phyloP scores from a whole-genome alignment of 2,113 vertebrate species.

The Ammospiza nelsoni region DNA sequence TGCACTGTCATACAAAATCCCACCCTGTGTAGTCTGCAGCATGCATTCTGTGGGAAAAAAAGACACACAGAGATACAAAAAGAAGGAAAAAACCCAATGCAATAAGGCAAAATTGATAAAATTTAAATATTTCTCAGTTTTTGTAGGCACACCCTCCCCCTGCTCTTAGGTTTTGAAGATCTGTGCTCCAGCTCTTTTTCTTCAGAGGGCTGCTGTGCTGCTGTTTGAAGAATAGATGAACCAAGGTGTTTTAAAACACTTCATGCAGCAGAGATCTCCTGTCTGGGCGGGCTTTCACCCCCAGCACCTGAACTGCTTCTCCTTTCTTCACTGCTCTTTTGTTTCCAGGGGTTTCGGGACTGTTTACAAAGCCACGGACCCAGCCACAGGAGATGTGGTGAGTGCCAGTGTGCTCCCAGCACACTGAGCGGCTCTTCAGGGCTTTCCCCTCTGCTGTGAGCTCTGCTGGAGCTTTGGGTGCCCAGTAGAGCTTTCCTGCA shows the following conservation, averaged over 20 bases:
- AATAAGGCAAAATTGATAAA: background rate
- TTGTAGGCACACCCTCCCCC: background rate
- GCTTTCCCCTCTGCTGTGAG: background rate
- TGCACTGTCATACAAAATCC: background rate
- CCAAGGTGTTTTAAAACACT: background rate
- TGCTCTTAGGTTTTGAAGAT: background rate
- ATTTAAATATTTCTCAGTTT: background rate
- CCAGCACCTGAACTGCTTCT: background rate
- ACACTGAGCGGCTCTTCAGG: background rate
- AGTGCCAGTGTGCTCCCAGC: background rate
- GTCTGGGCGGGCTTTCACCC: background rate
- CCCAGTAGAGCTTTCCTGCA: background rate
- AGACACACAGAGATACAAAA: fast-evolving
- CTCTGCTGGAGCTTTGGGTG: background rate
- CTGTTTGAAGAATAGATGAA: background rate
- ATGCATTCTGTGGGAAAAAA: background rate
- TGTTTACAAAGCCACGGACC: background rate
- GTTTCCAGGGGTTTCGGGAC: background rate
- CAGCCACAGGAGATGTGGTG: background rate
- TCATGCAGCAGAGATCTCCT: background rate
- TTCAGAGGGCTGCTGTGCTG: background rate
- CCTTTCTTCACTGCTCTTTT: background rate
- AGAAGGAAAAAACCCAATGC: background rate
- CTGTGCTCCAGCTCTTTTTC: background rate
- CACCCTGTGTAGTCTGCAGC: background rate